These are phyloP conservation scores for Tridacna gigas DNA, from an alignment of 2,888 invertebrate species.

Conservation along the genomic window DNA sequence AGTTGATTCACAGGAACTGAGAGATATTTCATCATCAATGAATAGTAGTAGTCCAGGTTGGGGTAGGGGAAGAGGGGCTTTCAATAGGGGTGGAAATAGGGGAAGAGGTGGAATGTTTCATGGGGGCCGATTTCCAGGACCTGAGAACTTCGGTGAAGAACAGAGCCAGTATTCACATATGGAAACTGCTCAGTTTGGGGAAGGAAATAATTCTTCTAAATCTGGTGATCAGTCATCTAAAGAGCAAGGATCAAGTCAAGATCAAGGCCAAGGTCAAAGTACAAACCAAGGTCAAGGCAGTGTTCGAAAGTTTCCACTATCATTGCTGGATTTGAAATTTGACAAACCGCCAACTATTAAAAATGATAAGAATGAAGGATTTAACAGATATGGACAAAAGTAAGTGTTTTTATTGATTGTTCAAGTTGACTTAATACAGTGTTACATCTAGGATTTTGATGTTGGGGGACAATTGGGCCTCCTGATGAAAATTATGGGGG, in stretches of 20 bases:
- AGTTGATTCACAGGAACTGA: slow-evolving; percentile 18
- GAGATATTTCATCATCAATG: neutral
- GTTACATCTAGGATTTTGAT: too few species aligned
- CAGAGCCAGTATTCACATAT: neutral
- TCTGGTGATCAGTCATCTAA: neutral
- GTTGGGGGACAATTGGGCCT: too few species aligned
- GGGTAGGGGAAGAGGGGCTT: slow-evolving; percentile 5
- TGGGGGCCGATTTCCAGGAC: slow-evolving; percentile 23
- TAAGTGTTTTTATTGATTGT: neutral
- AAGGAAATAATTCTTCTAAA: neutral
- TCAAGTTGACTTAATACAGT: too few species aligned
- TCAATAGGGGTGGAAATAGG: slow-evolving; percentile 7
- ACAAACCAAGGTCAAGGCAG: slow-evolving; percentile 21
- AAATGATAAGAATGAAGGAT: slow-evolving; percentile 11
- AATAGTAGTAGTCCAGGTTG: neutral
- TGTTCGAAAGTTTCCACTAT: slow-evolving; percentile 46
- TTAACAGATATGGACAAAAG: slow-evolving; percentile 8
- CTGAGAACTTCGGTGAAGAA: neutral
- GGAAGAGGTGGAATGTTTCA: slow-evolving; percentile 40
- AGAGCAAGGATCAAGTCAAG: slow-evolving; percentile 3
- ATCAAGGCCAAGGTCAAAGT: slow-evolving; percentile 16
- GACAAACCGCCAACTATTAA: slow-evolving; percentile 35
- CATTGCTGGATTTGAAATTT: slow-evolving; percentile 50
- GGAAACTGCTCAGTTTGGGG: neutral
- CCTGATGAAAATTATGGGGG: too few species aligned